Evolutionary conservation across 2,797 vertebrate genomes (phyloP).

Genomic region (Silurus lanzhouensis): DNA sequence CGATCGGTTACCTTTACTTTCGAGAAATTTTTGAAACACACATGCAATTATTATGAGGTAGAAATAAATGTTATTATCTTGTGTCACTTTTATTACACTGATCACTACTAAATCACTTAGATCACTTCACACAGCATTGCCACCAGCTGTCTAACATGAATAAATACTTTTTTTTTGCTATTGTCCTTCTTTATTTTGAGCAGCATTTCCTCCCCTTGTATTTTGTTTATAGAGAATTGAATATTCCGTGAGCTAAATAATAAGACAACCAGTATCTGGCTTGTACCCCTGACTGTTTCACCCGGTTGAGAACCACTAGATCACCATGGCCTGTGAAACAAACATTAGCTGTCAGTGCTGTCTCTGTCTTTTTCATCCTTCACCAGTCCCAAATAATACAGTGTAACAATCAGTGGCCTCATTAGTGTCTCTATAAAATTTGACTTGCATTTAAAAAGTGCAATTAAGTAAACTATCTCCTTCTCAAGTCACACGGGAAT

Average conservation of each 20-base stretch:
- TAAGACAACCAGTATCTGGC: background rate
- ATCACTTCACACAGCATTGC: background rate
- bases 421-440: conserved; percentile 54
- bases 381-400: conserved; percentile 40
- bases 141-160: background rate
- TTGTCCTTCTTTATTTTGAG: background rate
- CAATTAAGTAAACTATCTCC: conserved; percentile 29
- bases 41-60: conserved; percentile 20
- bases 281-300: conserved; percentile 33
- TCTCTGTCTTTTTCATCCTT: background rate
- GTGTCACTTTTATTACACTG: background rate
- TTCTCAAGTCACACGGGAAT: conserved; percentile 16
- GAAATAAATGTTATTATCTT: conserved; percentile 18
- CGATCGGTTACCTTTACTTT: conserved; percentile 6
- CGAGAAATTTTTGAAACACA: conserved; percentile 18
- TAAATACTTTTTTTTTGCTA: background rate
- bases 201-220: background rate
- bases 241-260: conserved; percentile 6
- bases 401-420: conserved; percentile 44
- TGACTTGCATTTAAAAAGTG: conserved; percentile 42
- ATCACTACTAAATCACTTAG: background rate
- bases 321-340: conserved; percentile 20
- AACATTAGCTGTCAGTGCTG: conserved; percentile 44
- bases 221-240: conserved; percentile 18
- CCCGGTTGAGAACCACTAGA: conserved; percentile 15